Evolutionary conservation across 2,888 invertebrate species (phyloP).

Genomic region (Philopedon plagiatum): DNA sequence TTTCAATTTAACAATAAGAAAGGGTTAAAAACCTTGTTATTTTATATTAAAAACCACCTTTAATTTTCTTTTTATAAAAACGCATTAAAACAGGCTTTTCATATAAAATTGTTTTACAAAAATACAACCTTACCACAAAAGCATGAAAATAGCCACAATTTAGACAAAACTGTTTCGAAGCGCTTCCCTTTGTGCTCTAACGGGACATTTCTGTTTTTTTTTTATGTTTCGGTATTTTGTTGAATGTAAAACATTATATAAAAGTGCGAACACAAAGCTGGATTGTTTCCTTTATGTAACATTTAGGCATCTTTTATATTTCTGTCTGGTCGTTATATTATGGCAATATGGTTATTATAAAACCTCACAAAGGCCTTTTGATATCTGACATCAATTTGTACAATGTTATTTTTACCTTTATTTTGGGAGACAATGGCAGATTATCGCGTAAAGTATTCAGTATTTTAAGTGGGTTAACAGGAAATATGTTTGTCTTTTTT

Average conservation of each 20-base stretch:
- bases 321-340: slow-evolving; percentile 11
- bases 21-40: slow-evolving; percentile 3
- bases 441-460: not conserved
- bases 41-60: slow-evolving; percentile 1
- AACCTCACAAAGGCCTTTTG: slow-evolving; percentile 2
- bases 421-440: not conserved
- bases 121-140: not conserved
- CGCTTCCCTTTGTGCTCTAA: slow-evolving; percentile 6
- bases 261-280: slow-evolving; percentile 14
- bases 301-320: slow-evolving; percentile 13
- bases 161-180: slow-evolving; percentile 16
- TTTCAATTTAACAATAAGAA: not conserved
- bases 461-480: too few species aligned
- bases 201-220: slow-evolving; percentile 6
- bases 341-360: slow-evolving; percentile 9
- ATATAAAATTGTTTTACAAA: slow-evolving; percentile 4
- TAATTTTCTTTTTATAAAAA: slow-evolving; percentile 12
- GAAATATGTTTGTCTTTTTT: too few species aligned
- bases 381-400: slow-evolving; percentile 16
- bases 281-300: slow-evolving; percentile 21
- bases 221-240: slow-evolving; percentile 9
- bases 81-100: slow-evolving; percentile 9
- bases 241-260: slow-evolving; percentile 17
- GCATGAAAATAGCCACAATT: slow-evolving; percentile 13
- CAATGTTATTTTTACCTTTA: slow-evolving; percentile 15